Percentiles rank a stretch among this genome's conserved stretches.
These are phyloP conservation scores for Chironomus tentans DNA, from an alignment of 2,888 invertebrate species.

Conservation along the genomic window DNA sequence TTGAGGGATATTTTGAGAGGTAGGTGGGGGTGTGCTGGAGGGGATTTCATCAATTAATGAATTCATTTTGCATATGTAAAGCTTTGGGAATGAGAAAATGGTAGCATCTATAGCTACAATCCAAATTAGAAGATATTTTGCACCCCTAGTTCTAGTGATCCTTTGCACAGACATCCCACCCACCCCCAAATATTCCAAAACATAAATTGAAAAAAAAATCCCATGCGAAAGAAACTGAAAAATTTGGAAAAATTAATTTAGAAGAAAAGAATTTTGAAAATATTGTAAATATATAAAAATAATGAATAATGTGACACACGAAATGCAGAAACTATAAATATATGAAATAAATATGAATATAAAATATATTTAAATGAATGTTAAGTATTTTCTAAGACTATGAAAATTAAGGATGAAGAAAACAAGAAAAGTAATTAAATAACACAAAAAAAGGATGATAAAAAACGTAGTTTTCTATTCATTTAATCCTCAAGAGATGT, in stretches of 20 bases:
- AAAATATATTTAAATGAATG: not conserved
- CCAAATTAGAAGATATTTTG: no score
- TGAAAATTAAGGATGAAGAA: not conserved
- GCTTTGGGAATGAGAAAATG: no score
- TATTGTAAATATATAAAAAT: not conserved
- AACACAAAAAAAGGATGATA: not conserved
- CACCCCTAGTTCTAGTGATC: no score
- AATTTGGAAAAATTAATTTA: not conserved
- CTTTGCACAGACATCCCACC: no score
- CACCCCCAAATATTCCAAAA: no score
- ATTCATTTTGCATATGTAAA: no score
- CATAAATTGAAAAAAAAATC: no score
- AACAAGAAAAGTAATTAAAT: conserved; percentile 3
- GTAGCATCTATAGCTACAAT: no score
- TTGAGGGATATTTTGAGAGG: not conserved
- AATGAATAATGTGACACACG: not conserved
- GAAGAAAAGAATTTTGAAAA: not conserved
- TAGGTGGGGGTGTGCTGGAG: not conserved
- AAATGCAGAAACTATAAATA: not conserved
- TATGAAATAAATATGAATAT: not conserved
- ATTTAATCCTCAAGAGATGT: not conserved
- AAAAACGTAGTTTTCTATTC: conserved; percentile 1
- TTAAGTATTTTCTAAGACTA: conserved; percentile 6
- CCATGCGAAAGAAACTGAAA: not conserved
- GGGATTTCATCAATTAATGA: no score